Conservation (phyloP, 2,888 invertebrate genomes). For the Cheilosia vernalis region DNA sequence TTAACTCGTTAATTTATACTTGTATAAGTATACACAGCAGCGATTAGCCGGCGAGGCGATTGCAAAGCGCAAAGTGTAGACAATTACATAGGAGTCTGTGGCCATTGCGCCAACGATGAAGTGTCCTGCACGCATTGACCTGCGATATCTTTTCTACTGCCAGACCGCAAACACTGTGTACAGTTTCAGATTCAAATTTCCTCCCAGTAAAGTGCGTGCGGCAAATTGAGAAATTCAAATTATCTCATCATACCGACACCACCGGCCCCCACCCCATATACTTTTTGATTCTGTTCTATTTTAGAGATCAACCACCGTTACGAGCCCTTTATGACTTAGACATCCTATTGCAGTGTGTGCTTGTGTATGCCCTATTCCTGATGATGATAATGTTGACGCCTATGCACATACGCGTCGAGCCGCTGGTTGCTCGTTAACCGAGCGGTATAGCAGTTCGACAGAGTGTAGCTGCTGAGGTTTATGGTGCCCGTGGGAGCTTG, state of each 20-base stretch:
- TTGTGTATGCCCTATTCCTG: constrained; percentile 33
- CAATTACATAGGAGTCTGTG: constrained; percentile 29
- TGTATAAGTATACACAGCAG: constrained; percentile 11
- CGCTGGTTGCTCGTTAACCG: constrained; percentile 42
- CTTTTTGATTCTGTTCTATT: constrained; percentile 61
- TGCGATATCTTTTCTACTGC: constrained; percentile 26
- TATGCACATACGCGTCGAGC: constrained; percentile 51
- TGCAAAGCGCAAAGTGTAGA: constrained; percentile 35
- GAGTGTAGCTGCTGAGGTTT: constrained; percentile 67
- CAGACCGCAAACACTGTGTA: constrained; percentile 15
- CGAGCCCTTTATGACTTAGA: constrained; percentile 69
- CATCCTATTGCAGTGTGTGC: constrained; percentile 60
- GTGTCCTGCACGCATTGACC: constrained; percentile 21
- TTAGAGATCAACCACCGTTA: constrained; percentile 66
- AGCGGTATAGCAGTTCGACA: constrained; percentile 43
- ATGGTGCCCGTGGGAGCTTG: constrained; percentile 69
- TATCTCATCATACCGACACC: constrained; percentile 26
- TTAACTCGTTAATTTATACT: constrained; percentile 36
- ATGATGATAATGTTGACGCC: constrained; percentile 55
- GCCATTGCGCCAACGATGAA: constrained; percentile 29
- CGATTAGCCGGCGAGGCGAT: constrained; percentile 44
- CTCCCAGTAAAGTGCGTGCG: constrained; percentile 46
- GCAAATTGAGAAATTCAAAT: constrained; percentile 71
- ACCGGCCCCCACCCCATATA: constrained; percentile 8
- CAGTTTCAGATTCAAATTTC: constrained; percentile 37